Conservation (phyloP, 2,888 invertebrate species). For the Orthonevra nobilis region DNA sequence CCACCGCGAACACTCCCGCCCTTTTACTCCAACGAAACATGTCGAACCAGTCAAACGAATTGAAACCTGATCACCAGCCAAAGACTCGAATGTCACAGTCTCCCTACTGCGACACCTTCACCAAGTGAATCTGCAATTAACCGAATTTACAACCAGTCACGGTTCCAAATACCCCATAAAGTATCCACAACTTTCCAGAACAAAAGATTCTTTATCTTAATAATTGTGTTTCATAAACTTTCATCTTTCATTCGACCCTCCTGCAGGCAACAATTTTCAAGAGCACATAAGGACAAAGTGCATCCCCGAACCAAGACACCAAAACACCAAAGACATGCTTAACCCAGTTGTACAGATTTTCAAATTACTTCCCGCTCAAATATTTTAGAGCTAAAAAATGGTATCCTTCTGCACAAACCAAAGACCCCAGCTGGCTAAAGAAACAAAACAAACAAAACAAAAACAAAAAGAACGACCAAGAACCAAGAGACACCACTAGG, state of each 20-base stretch:
- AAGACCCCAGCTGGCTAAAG: background rate
- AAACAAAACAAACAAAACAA: conserved; percentile 3
- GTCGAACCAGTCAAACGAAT: too few relatives aligned
- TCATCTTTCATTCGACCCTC: background rate
- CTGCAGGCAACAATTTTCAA: background rate
- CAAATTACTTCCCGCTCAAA: conserved; percentile 63
- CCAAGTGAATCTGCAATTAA: background rate
- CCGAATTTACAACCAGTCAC: background rate
- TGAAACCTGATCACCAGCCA: background rate
- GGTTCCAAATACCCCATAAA: conserved; percentile 1
- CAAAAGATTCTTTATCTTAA: background rate
- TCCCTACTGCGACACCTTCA: background rate
- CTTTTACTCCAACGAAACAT: too few relatives aligned
- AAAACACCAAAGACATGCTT: too few relatives aligned
- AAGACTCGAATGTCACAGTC: background rate
- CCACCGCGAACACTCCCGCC: too few relatives aligned
- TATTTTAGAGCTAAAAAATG: conserved; percentile 51
- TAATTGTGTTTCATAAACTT: conserved; percentile 14
- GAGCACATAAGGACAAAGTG: conserved; percentile 33
- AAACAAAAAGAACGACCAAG: conserved; percentile 28
- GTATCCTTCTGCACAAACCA: conserved; percentile 37
- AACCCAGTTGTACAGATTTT: conserved; percentile 66
- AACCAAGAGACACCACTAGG: conserved; percentile 8
- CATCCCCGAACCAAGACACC: conserved; percentile 2
- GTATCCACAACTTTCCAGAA: too few relatives aligned